Percentiles rank a stretch among this genome's conserved stretches.
These are phyloP conservation scores for Falco berigora DNA, from an alignment of 2,797 vertebrate species.

Conservation along the genomic window DNA sequence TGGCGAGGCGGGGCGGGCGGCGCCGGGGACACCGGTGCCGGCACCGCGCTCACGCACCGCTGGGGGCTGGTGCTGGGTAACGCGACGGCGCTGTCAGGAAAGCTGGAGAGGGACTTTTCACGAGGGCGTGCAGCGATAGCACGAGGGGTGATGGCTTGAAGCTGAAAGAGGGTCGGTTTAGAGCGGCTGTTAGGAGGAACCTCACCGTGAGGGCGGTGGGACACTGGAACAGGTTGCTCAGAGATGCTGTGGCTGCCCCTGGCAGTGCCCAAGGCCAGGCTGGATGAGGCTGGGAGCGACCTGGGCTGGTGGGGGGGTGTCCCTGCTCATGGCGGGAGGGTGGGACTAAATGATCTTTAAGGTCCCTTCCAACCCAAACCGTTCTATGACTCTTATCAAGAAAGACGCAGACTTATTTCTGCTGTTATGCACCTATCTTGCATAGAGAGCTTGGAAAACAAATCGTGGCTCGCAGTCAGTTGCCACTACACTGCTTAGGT, in stretches of 20 bases:
- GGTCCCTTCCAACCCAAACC: background rate
- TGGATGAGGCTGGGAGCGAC: background rate
- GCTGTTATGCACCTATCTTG: background rate
- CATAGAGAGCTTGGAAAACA: background rate
- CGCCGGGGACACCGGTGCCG: background rate
- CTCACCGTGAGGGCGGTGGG: background rate
- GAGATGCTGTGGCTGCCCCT: background rate
- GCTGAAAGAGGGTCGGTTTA: background rate
- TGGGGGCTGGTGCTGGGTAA: accelerated
- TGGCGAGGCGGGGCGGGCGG: no score
- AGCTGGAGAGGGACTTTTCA: background rate
- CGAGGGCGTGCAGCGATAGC: background rate
- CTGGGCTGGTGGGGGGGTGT: background rate
- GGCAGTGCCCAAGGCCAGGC: no score
- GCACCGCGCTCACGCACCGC: accelerated
- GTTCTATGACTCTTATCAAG: background rate
- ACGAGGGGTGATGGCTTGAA: background rate
- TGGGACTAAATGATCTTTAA: background rate
- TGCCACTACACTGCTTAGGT: accelerated
- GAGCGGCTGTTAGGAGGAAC: background rate
- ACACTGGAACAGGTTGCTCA: background rate
- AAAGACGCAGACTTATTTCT: background rate
- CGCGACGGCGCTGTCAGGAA: accelerated
- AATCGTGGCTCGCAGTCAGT: background rate
- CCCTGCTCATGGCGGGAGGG: background rate